Evolutionary conservation across 2,113 vertebrate species (phyloP), one percentile per base, ranked within the genome.

Genomic region (Anser brachyrhynchus): DNA sequence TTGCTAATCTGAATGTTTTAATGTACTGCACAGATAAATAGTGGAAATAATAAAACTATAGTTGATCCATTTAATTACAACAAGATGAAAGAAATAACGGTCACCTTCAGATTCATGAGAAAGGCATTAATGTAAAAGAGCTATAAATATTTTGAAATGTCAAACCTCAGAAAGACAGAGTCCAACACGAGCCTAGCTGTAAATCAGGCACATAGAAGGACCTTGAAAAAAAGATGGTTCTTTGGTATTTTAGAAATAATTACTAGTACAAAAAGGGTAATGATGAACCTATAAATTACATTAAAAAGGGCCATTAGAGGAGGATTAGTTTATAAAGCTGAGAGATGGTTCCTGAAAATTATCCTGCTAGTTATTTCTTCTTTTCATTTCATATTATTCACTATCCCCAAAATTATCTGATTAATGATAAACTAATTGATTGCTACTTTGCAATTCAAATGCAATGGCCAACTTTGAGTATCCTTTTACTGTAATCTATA

Each of bases 91-190:
- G 98, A 98, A 98, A 97, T 97, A 98, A 98, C 98, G 98, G 99
- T 99, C 99, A 99, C 99, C 99, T 99, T 99, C 99, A 99, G 98
- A 99, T 98, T 98, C 98, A 98, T 97, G 98, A 98, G 97, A 98
- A 99, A 98, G 98, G 98, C 99, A 99, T 99, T 99, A 99, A 99
- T 98, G 98, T 99, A 99, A 98, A 98, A 98, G 98, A 99, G 99
- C 99, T 98, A 99, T 99, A 99, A 99, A 99, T 99, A 99, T 99
- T 99, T 99, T 98, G 98, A 99, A 99, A 99, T 99, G 99, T 99
- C 99, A 99, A 98, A 99, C 98, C 98, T 99, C 98, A 98, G 98
- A 98, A 99, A 99, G 99, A 99, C 98, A 97, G 99, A 99, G 98
- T 99, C 99, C 98, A 98, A 98, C 98, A 98, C 64, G 97, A 98